Conservation (phyloP, 1,140 invertebrate genomes). For the Lucilia sericata region DNA sequence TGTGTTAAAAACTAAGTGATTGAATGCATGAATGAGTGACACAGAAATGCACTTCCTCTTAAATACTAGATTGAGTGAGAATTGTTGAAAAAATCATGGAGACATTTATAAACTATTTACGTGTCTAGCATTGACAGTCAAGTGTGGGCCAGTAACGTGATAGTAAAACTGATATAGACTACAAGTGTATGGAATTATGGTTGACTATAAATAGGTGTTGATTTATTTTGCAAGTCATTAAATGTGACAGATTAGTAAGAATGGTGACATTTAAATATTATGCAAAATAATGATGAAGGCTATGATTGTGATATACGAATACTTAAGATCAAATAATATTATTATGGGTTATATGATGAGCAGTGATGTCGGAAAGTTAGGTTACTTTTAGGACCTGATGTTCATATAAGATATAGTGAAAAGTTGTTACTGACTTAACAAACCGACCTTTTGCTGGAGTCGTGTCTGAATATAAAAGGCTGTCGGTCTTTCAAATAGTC, state of each 20-base stretch:
- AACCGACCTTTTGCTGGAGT: too few relatives aligned
- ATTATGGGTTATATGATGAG: too few relatives aligned
- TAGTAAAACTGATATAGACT: not conserved
- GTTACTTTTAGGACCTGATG: too few relatives aligned
- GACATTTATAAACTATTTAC: constrained; percentile 12
- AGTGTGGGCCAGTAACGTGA: not conserved
- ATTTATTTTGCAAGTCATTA: not conserved
- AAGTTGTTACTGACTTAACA: too few relatives aligned
- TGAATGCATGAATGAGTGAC: not conserved
- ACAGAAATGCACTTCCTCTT: not conserved
- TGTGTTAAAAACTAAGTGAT: not conserved
- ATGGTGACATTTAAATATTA: not conserved
- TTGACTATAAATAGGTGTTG: not conserved
- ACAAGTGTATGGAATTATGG: not conserved
- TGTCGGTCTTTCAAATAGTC: too few relatives aligned
- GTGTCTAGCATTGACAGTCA: constrained; percentile 10
- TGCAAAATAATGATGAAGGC: too few relatives aligned
- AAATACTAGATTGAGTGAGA: not conserved
- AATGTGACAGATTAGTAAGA: not conserved
- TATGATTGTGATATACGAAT: too few relatives aligned
- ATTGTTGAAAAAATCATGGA: not conserved
- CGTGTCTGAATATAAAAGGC: too few relatives aligned
- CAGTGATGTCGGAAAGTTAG: too few relatives aligned
- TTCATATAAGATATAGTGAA: too few relatives aligned
- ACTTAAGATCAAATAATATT: too few relatives aligned